Evolutionary conservation across 2,888 invertebrate genomes (phyloP), one percentile per base, ranked within the genome.

Genomic region (Melieria picta): DNA sequence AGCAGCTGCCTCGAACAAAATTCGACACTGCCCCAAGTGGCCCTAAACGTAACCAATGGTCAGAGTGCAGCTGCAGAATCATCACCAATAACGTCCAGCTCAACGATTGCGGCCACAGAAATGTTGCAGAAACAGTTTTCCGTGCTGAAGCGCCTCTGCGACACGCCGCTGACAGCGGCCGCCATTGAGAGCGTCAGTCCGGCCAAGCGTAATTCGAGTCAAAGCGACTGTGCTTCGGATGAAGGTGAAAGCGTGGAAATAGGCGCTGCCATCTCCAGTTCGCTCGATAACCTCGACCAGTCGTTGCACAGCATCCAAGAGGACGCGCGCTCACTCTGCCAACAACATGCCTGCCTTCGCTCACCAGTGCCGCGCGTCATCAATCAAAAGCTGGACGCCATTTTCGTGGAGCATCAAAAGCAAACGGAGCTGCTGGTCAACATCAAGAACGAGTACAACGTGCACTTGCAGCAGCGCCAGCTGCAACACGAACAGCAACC

Each of bases 341-440:
- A 81, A 72, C 82, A 81, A 69, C 77, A 79, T 66, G 74, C 77
- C n/a, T 73, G 75, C 16, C 46, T 77, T 65, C 56, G 75, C 67
- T 76, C 80, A 76, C 55, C 62, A 42, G 72, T 72, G 64, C 71
- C 76, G 56, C 69, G 61, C 48, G 69, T 55, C 52, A 66, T 82
- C 63, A 80, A 83, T 76, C 76, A 81, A 63, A 81, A 85, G 77
- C 76, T 86, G 76, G 82, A 84, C 72, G 84, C 84, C 72, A 84
- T 86, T 71, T 80, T 84, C 72, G 79, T 82, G 70, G 86, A 86
- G 75, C 84, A 83, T 65, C 82, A 83, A 70, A 80, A 82, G 72
- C 84, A 86, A 74, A 80, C 82, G 68, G 80, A 84, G 74, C 79
- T 85, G 74, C 77, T 86, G 50, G 80, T 83, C 10, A 84, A 83